Base-by-base conservation (phyloP, 2,888 invertebrate genomes). In the Drosophila putrida region DNA sequence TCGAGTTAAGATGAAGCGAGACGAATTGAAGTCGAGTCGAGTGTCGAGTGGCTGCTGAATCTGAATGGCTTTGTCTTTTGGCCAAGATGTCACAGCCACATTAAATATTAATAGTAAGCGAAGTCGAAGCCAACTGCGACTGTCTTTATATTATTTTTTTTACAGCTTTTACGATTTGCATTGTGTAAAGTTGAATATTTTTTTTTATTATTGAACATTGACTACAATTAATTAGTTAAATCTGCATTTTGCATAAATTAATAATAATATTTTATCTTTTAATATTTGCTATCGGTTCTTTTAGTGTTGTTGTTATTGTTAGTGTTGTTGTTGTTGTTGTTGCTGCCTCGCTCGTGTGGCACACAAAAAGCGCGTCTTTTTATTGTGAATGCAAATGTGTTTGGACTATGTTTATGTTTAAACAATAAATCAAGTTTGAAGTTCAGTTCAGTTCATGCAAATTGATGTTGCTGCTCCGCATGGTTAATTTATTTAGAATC, bases 191-290 rank as follows among this genome's bases (percentile, higher is more conserved):
- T 62, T 81, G 49, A 47, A 59, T 43, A 44, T 77, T 77, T 82
- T 31, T 31, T 31, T 31, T 85, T n/a, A n/a, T 85, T 80, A 87
- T 82, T 80, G 82, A 71, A 75, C 80, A 75, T 82, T 87, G 85
- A 75, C 84, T 78, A 87, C 80, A 87, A 85, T 87, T 85, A 85
- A 85, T 85, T 85, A 87, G 80, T 15, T 72, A 77, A 85, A 85
- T 82, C 85, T 80, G 80, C 80, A 80, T 87, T 87, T 85, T 87
- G 85, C 87, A 87, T 85, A 87, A 80, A 87, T 87, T 87, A 85
- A 82, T 74, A 74, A 74, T 68, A 66, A 84, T 70, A 80, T 75
- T 80, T 80, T 36, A 15, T 55, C 35, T 27, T 57, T 79, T 75
- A 76, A 78, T 75, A 68, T 79, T 79, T 78, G 53, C 58, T 61